Evolutionary conservation across 92 coral and sea anemone genomes (phyloP), one percentile per base, ranked within the genome.

Genomic region (Heliopora coerulea): DNA sequence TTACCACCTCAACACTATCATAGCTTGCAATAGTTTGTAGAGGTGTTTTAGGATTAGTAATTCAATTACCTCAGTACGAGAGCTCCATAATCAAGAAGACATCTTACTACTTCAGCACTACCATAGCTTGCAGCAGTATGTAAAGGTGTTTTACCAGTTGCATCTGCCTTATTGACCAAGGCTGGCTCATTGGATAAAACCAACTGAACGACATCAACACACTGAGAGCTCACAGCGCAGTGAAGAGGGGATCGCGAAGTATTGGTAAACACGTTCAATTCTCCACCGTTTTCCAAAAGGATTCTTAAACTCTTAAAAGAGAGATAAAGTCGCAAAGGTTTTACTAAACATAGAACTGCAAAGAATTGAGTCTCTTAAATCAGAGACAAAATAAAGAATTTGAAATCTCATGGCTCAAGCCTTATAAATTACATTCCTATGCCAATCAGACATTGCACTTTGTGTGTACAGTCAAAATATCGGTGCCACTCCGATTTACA

Each of bases 81-180:
- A 30, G 76, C 76, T 49, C 76, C 76, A 54, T 69, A 42, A 50
- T 49, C 62, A 0, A 69, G 76, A 31, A 69, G 76, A 49, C 60
- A 49, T 69, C 25, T 69, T 1, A 69, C 76, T 0, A 49, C 29
- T 17, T 69, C 46, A 3, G 17, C 61, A 32, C 62, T 69, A 3
- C 76, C 76, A 52, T 69, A 69, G 26, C 48, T 49, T 33, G 76
- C 76, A 24, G 76, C 76, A 28, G 76, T 49, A 24, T 69, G 76
- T 24, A 69, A 48, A 39, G 76, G 76, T 3, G 76, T 69, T 31
- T 69, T 69, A 50, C 76, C 76, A 0, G 62, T 69, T 1, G 76
- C 76, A 69, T 69, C 76, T 12, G 76, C 76, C 25, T 69, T 69
- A 24, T 69, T 69, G 15, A 69, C 28, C 62, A 69, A 54, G 3